Conservation (phyloP, 2,113 vertebrate species). For the Grallaria varia region DNA sequence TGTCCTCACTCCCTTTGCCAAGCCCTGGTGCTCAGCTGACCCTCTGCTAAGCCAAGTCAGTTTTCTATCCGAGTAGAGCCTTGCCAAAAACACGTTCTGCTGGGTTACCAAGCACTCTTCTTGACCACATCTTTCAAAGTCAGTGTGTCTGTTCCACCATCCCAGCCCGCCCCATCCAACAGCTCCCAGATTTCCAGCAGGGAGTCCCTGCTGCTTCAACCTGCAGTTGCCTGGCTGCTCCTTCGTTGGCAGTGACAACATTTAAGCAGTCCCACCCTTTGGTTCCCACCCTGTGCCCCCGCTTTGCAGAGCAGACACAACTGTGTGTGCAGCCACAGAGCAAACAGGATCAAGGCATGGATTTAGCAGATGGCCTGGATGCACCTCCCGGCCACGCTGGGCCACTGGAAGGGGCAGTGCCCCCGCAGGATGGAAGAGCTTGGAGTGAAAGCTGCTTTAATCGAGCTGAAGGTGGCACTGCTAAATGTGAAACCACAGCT, state of each 20-base stretch:
- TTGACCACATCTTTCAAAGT: not conserved
- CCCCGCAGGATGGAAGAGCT: not conserved
- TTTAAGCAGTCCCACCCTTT: not conserved
- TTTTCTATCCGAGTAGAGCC: not conserved
- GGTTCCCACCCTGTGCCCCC: not conserved
- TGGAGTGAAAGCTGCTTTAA: not conserved
- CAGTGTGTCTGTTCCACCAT: not conserved
- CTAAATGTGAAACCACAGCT: not conserved
- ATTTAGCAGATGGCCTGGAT: not conserved
- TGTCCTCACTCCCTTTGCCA: not conserved
- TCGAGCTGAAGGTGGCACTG: not conserved
- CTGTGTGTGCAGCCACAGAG: not conserved
- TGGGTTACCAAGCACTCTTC: not conserved
- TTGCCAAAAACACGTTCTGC: not conserved
- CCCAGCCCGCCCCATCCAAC: not conserved
- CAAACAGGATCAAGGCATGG: not conserved
- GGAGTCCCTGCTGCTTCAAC: not conserved
- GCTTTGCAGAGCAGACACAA: not conserved
- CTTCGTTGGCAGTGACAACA: not conserved
- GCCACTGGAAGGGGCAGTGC: not conserved
- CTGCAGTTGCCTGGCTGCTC: not conserved
- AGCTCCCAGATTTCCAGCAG: not conserved
- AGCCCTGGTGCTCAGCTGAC: not conserved
- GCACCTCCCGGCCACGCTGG: rapidly evolving
- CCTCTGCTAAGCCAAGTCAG: not conserved